Conservation (phyloP, 1,140 invertebrate species). For the Dermatophagoides farinae region DNA sequence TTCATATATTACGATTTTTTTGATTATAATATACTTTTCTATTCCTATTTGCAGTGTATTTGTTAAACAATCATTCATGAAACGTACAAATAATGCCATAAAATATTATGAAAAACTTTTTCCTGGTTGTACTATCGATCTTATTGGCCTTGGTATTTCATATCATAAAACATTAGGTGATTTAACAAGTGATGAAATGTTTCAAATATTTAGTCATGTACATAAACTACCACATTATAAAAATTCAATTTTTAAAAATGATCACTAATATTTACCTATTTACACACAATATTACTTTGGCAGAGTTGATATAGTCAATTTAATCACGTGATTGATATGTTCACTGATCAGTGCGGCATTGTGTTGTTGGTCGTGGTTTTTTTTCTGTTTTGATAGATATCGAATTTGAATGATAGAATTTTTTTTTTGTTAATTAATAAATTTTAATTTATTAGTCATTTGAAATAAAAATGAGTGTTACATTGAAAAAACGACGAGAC, state of each 20-base stretch:
- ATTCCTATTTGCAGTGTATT: not conserved
- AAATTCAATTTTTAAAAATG: not conserved
- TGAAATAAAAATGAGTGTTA: not conserved
- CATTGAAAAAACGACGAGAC: not conserved
- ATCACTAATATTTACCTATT: not conserved
- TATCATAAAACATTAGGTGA: slow-evolving; percentile 2
- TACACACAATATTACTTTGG: not conserved
- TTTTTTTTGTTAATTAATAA: not conserved
- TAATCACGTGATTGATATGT: too few species aligned
- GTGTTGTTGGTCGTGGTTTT: not conserved
- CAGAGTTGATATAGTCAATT: too few species aligned
- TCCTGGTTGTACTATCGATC: not conserved
- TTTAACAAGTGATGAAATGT: slow-evolving; percentile 4
- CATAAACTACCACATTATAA: not conserved
- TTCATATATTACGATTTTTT: too few species aligned
- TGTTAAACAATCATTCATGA: slow-evolving; percentile 4
- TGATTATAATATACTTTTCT: not conserved
- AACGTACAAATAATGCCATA: slow-evolving; percentile 1
- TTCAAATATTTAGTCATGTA: slow-evolving; percentile 2
- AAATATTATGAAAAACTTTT: slow-evolving; percentile 6
- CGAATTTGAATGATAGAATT: not conserved
- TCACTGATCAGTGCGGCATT: too few species aligned
- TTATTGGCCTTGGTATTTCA: slow-evolving; percentile 6
- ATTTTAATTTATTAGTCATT: not conserved
- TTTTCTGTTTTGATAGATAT: not conserved